Evolutionary conservation across 2,888 invertebrate species (phyloP).

Genomic region (Metalampra italica): DNA sequence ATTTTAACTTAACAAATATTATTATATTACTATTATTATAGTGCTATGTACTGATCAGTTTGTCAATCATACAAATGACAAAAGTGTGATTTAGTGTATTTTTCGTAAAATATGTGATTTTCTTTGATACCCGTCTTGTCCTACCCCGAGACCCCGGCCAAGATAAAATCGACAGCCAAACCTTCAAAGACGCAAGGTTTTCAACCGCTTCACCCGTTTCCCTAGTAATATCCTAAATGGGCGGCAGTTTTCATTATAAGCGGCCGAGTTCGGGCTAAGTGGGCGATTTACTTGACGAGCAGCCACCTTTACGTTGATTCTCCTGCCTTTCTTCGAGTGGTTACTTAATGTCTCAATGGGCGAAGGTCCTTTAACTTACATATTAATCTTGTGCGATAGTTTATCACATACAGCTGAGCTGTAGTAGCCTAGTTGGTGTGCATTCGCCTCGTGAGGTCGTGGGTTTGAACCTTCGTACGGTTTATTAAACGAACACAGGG

Average conservation of each 20-base stretch:
- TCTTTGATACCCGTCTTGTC: too few relatives aligned
- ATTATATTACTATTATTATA: too few relatives aligned
- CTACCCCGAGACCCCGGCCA: neutral
- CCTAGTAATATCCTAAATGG: neutral
- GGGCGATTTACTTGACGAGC: constrained; percentile 18
- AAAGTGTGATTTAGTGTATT: too few relatives aligned
- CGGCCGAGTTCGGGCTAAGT: constrained; percentile 6
- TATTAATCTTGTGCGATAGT: neutral
- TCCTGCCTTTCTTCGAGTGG: neutral
- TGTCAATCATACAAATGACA: too few relatives aligned
- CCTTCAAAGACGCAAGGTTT: neutral
- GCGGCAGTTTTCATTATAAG: constrained; percentile 5
- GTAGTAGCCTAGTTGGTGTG: too few relatives aligned
- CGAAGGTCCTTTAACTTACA: neutral
- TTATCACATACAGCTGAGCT: too few relatives aligned
- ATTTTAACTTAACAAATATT: too few relatives aligned
- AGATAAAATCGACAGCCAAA: neutral
- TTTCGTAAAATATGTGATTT: too few relatives aligned
- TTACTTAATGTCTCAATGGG: neutral
- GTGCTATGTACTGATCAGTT: too few relatives aligned
- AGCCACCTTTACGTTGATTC: constrained; percentile 2
- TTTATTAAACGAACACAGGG: too few relatives aligned
- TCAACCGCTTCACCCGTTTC: neutral
- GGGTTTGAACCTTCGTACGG: too few relatives aligned
- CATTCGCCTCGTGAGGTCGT: too few relatives aligned